Evolutionary conservation across 2,888 invertebrate genomes (phyloP), one percentile per base, ranked within the genome.

Genomic region (Leptura quadrifasciata): DNA sequence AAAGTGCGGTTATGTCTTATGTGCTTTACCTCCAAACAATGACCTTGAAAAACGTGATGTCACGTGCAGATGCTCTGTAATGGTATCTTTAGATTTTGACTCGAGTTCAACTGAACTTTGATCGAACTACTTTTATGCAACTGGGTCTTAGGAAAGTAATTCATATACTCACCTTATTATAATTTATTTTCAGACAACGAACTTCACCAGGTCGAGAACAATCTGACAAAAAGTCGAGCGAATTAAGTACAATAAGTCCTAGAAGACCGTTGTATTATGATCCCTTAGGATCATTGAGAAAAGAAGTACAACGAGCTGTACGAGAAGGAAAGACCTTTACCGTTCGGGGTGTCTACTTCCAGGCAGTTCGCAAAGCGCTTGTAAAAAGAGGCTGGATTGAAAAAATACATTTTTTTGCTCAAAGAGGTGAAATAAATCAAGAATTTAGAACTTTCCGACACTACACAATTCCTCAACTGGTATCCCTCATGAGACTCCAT

Each of bases 351-450:
- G 85, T 84, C 60, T 85, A 84, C 61, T 92, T 90, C 80, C 88
- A 88, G 24, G 88, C 91, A 1, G 88, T 94, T 10, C 89, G 93
- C 61, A 90, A 90, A 79, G 93, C 94, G 0, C 88, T 95, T 74
- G 81, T 91, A 60, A 91, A 91, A 58, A 89, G 94, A 9, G 95
- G 95, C 0, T 95, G 95, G 95, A 89, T 95, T 1, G 95, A 95
- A 88, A 95, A 94, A 88, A 86, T 93, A 35, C 89, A 91, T 74
- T 47, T 47, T 47, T 80, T 86, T 1, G 86, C 87, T 18, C 85
- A 90, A 55, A 88, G 88, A 70, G 81, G 81, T 12, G 82, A 87
- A 80, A 88, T 64, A 82, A 87, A 63, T 27, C 78, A 79, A 4
- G 80, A 82, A 10, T 72, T 86, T 60, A 82, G 81, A 18, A 82